Base-by-base conservation (phyloP, 1,140 invertebrate species). In the Cepaea nemoralis region DNA sequence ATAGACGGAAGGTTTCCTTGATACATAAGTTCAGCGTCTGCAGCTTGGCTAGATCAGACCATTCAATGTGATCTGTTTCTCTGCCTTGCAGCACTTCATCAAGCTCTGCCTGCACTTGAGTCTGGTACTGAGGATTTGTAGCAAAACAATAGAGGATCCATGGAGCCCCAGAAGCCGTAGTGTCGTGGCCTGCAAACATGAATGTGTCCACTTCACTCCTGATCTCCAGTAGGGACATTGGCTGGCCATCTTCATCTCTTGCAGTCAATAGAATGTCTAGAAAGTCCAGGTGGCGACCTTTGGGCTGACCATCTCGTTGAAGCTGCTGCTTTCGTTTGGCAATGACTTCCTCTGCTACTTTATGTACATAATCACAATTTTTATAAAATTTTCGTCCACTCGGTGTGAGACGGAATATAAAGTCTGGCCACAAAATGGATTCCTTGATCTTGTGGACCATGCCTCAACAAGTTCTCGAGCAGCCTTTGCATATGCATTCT, bases 141-240 rank as follows among this genome's bases (percentile, higher is more conserved):
- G 42, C 42, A 6, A 45, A 16, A 10, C 8, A 45, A 45, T 45
- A 45, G 16, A 45, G 42, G 16, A 45, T 45, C 42, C 42, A 45
- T 6, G 42, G 42, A 16, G 42, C 42, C 8, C 42, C 42, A 10
- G 42, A 10, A 45, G 42, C 42, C 16, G 42, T 45, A 10, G 42
- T 45, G 42, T 45, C 42, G 16, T 45, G 42, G 16, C 42, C 42
- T 45, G 88, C 86, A 76, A 87, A 87, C 76, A 87, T 55, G 69
- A 87, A 87, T 22, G 86, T 86, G 71, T 87, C 80, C 10, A 87
- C 86, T 76, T 87, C 86, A 71, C 76, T 74, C 59, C 85, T 69
- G 14, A 86, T 86, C 73, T 87, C 86, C 19, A 31, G 35, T 33
- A 74, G 74, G 27, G 80, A 82, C 50, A 86, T 78, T 35, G 82